Conservation (phyloP, 1,140 invertebrate species). For the Leptopilina boulardi region DNA sequence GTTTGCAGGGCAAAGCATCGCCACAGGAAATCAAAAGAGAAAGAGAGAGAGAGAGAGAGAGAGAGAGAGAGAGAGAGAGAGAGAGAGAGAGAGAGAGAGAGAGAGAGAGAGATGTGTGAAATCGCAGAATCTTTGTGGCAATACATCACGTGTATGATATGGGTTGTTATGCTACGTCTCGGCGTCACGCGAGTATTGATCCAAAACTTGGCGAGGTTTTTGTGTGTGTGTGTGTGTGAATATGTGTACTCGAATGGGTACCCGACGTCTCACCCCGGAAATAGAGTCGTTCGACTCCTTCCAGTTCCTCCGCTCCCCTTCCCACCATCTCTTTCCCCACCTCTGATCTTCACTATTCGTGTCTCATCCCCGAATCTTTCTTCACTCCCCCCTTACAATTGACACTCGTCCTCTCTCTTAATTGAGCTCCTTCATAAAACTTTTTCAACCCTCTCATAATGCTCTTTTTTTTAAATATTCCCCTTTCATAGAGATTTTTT, state of each 20-base stretch:
- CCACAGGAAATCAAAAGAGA: neutral
- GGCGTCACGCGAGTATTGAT: slow-evolving; percentile 62
- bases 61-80: too few relatives aligned
- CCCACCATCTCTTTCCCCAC: too few relatives aligned
- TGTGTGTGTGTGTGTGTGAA: neutral
- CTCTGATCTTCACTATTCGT: too few relatives aligned
- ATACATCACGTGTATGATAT: slow-evolving; percentile 38
- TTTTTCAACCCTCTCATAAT: slow-evolving; percentile 7
- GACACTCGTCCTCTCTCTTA: neutral
- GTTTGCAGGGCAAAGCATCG: neutral
- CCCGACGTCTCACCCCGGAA: slow-evolving; percentile 49
- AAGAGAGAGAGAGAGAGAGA: too few relatives aligned
- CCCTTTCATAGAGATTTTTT: neutral
- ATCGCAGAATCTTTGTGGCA: slow-evolving; percentile 41
- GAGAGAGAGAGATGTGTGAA: neutral
- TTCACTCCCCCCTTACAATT: neutral
- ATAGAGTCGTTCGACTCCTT: slow-evolving; percentile 54
- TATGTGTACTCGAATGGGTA: slow-evolving; percentile 53
- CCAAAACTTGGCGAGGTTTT: slow-evolving; percentile 55
- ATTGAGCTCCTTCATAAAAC: slow-evolving; percentile 28
- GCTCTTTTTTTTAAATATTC: slow-evolving; percentile 25
- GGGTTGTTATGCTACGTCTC: slow-evolving; percentile 54
- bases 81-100: too few relatives aligned
- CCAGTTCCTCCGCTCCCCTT: neutral
- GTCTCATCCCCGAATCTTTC: neutral